Evolutionary conservation across 2,113 vertebrate genomes (phyloP).

Genomic region (Bombycilla garrulus): DNA sequence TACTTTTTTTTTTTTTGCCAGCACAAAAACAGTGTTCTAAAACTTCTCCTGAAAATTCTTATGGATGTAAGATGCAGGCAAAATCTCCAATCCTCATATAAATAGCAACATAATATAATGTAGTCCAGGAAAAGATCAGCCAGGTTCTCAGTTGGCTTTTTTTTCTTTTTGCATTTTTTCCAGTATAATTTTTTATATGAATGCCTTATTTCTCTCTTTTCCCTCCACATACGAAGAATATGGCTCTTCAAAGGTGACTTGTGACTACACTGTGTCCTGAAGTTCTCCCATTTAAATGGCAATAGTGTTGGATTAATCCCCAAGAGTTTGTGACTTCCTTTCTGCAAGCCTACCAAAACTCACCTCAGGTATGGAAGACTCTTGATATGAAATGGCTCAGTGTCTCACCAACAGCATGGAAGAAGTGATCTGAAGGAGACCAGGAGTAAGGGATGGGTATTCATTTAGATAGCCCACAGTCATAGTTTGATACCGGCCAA

Average conservation of each 20-base stretch:
- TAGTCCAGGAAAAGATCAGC: not conserved
- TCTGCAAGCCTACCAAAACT: not conserved
- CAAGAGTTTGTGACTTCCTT: not conserved
- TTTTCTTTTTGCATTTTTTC: not conserved
- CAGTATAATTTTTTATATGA: not conserved
- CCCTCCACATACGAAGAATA: not conserved
- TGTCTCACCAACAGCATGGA: not conserved
- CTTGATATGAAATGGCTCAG: not conserved
- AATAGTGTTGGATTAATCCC: not conserved
- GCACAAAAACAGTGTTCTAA: not conserved
- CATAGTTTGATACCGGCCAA: too few relatives aligned
- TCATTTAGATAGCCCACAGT: not conserved
- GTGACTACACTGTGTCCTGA: not conserved
- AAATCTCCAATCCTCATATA: not conserved
- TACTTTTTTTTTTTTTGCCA: not conserved
- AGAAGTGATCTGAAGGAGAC: not conserved
- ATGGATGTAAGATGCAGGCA: not conserved
- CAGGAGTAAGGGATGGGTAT: fast-evolving
- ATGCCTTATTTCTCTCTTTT: not conserved
- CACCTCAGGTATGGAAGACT: not conserved
- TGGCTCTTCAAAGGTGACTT: not conserved
- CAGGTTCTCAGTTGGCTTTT: not conserved
- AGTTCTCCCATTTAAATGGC: not conserved
- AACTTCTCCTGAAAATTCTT: not conserved
- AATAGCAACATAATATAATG: not conserved